Base-by-base conservation (phyloP, 2,113 vertebrate species). In the Copsychus sechellarum region DNA sequence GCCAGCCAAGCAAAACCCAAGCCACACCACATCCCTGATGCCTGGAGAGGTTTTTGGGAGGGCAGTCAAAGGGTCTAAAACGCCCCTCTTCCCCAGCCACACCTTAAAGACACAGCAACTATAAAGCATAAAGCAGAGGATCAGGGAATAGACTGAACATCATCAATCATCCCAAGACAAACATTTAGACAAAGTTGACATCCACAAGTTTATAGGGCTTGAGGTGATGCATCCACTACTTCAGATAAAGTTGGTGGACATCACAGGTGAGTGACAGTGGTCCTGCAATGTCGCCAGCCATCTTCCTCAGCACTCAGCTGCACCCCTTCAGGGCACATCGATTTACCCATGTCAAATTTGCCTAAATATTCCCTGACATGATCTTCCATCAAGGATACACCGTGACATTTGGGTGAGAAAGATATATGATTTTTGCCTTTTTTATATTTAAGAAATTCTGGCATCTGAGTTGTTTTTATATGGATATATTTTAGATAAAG, bases 21-120 rank as follows among this genome's bases (percentile, higher is more conserved):
- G 64, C 1, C 0, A 0, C 12, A 38, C 1, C 2, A 33, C n/a
- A 38, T 2, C 6, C 28, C 3, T 8, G 26, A 33, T 1, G 4
- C 33, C n/a, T 9, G 28, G 23, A 7, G 6, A 56, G 12, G 6
- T 22, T 84, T 36, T 64, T 38, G 22, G 23, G 34, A 38, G 73
- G 54, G 18, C 5, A 0, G 1, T 3, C 22, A 38, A 56, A 38
- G 28, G 56, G 4, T 14, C 48, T 21, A 14, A 47, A 47, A 9
- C 7, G 8, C 9, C 6, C 14, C 9, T 5, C 26, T 47, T 7
- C 11, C 15, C 18, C 0, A 0, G 14, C 7, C 12, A 47, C 28
- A 33, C 10, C 2, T 3, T 38, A 54, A 64, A 64, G 26, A 54
- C 23, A 18, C 23, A n/a, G 28, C 11, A 54, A 38, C 3, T 1